Percentiles rank a stretch among this genome's conserved stretches.
Evolutionary conservation across 2,888 invertebrate genomes (phyloP).

Genomic region (Galeopsomyia nigrocyanea): DNA sequence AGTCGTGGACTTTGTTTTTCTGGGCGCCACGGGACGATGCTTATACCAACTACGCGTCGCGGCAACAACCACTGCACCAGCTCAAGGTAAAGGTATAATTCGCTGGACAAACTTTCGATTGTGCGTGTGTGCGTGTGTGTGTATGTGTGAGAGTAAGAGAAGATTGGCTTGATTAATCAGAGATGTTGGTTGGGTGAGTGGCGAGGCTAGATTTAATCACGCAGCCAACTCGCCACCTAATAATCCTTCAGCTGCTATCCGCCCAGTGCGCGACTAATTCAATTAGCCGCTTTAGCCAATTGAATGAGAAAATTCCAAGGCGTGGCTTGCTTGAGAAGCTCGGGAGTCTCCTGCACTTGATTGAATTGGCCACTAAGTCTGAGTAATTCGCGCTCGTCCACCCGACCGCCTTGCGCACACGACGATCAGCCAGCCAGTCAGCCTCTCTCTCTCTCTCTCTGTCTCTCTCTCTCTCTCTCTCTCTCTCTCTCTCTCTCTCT

Average conservation of each 20-base stretch:
- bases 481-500: background rate
- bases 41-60: background rate
- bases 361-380: conserved; percentile 48
- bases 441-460: no score
- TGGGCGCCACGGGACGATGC: no score
- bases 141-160: conserved; percentile 15
- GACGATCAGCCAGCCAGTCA: no score
- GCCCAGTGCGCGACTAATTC: conserved; percentile 41
- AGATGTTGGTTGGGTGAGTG: background rate
- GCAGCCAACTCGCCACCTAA: conserved; percentile 43
- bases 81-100: conserved; percentile 26
- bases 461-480: no score
- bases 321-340: background rate
- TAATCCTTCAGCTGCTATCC: conserved; percentile 25
- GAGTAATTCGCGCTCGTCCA: conserved; percentile 36
- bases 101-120: conserved; percentile 31
- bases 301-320: conserved; percentile 48
- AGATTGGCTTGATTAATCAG: conserved; percentile 33
- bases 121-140: no score
- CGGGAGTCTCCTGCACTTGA: conserved; percentile 35
- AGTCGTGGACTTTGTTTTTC: conserved; percentile 20
- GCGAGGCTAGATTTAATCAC: conserved; percentile 39
- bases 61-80: no score
- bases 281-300: conserved; percentile 47
- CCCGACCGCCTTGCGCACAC: no score